phyloP scores from a whole-genome alignment of 2,888 invertebrate species.

The Gandaritis pyraliata region DNA sequence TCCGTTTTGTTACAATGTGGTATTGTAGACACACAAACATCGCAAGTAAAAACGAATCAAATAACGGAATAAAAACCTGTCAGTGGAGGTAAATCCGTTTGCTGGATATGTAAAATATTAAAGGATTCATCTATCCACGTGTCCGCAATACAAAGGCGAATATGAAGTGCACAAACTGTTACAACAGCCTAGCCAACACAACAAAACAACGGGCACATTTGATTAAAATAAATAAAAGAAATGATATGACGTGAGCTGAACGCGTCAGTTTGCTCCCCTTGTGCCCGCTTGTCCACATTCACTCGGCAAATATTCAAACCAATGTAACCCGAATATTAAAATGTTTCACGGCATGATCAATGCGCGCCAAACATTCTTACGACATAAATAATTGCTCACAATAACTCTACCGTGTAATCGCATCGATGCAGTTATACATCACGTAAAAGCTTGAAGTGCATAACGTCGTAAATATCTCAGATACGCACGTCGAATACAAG shows the following conservation, averaged over 20 bases:
- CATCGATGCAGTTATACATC: slow-evolving; percentile 47
- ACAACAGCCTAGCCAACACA: slow-evolving; percentile 69
- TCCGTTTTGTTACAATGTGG: slow-evolving; percentile 55
- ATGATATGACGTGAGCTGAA: slow-evolving; percentile 56
- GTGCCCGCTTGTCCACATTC: slow-evolving; percentile 31
- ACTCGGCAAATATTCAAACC: slow-evolving; percentile 40
- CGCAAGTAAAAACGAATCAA: slow-evolving; percentile 72
- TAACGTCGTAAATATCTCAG: slow-evolving; percentile 70
- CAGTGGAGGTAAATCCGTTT: slow-evolving; percentile 69
- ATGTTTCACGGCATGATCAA: slow-evolving; percentile 40
- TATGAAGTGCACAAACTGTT: slow-evolving; percentile 71
- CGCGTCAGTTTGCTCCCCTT: slow-evolving; percentile 33
- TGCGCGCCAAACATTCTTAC: slow-evolving; percentile 31
- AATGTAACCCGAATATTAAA: slow-evolving; percentile 44
- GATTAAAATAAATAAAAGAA: slow-evolving; percentile 81
- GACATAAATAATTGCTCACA: slow-evolving; percentile 45
- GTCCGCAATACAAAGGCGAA: slow-evolving; percentile 76
- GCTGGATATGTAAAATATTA: slow-evolving; percentile 81
- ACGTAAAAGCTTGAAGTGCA: slow-evolving; percentile 63
- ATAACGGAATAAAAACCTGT: slow-evolving; percentile 71
- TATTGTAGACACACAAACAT: slow-evolving; percentile 50
- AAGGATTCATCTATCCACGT: slow-evolving; percentile 79
- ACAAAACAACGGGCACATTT: slow-evolving; percentile 76
- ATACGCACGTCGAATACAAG: slow-evolving; percentile 70
- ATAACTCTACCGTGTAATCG: slow-evolving; percentile 46